phyloP scores from a whole-genome alignment of 2,113 vertebrate genomes.

The Hemicordylus capensis region DNA sequence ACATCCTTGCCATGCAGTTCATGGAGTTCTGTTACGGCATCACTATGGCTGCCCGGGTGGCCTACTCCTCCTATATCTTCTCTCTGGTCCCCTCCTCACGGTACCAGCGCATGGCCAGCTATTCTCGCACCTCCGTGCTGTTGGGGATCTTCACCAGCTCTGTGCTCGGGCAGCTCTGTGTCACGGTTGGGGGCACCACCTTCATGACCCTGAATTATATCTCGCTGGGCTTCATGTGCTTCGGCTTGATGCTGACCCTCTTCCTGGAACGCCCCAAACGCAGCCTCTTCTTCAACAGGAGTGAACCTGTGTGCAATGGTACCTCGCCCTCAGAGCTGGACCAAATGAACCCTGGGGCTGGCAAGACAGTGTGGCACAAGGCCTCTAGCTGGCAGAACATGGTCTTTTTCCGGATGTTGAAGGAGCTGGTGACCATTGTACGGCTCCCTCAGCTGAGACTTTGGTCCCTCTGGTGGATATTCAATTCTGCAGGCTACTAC shows the following conservation, averaged over 20 bases:
- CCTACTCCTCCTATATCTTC: conserved; percentile 98
- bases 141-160: conserved; percentile 94
- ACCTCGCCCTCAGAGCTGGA: conserved; percentile 59
- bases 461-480: conserved; percentile 96
- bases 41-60: conserved; percentile 93
- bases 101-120: conserved; percentile 92
- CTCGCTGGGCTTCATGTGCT: conserved; percentile 86
- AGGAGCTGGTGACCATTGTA: conserved; percentile 71
- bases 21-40: conserved; percentile 96
- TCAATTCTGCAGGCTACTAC: conserved; percentile 94
- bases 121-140: conserved; percentile 86
- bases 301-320: fast-evolving
- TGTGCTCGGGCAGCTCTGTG: conserved; percentile 87
- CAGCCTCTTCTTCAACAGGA: conserved; percentile 92
- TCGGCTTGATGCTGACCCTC: conserved; percentile 81
- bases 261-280: conserved; percentile 87
- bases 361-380: neutral
- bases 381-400: conserved; percentile 66
- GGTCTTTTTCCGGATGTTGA: conserved; percentile 79
- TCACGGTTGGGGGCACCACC: conserved; percentile 64
- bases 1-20: conserved; percentile 87
- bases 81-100: conserved; percentile 81
- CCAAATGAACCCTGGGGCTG: conserved; percentile 46
- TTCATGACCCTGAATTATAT: conserved; percentile 79
- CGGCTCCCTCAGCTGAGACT: conserved; percentile 83